Conservation (phyloP, 2,888 invertebrate genomes). For the Pachliopta kotzebuea region DNA sequence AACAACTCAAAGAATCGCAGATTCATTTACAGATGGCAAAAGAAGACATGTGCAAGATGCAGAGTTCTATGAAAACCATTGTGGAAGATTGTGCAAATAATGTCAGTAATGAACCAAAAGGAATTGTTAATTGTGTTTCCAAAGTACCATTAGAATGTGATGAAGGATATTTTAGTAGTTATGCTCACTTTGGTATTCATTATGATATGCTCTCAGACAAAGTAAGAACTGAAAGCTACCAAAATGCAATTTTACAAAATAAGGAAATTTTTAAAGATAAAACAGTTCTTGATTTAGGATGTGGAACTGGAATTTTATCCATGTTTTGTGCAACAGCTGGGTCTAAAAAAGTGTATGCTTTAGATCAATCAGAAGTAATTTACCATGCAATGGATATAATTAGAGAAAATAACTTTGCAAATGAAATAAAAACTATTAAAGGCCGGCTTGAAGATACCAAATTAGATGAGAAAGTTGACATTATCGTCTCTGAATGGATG, state of each 20-base stretch:
- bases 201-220: slow-evolving; percentile 96
- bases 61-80: slow-evolving; percentile 78
- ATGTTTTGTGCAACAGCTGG: slow-evolving; percentile 99
- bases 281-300: slow-evolving; percentile 96
- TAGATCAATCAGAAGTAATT: slow-evolving; percentile 98
- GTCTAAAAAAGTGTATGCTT: slow-evolving; percentile 92
- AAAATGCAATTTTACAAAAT: slow-evolving; percentile 90
- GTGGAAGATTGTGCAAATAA: slow-evolving; percentile 58
- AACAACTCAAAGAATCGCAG: slow-evolving; percentile 82
- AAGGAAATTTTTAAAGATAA: slow-evolving; percentile 85
- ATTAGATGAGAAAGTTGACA: slow-evolving; percentile 90
- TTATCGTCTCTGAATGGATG: slow-evolving; percentile 99
- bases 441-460: slow-evolving; percentile 92
- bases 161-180: slow-evolving; percentile 89
- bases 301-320: slow-evolving; percentile 98
- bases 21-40: slow-evolving; percentile 80
- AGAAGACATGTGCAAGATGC: slow-evolving; percentile 82
- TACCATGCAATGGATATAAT: slow-evolving; percentile 98
- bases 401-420: slow-evolving; percentile 88
- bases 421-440: slow-evolving; percentile 88
- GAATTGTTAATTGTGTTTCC: slow-evolving; percentile 58
- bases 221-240: slow-evolving; percentile 92
- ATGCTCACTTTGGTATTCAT: slow-evolving; percentile 95
- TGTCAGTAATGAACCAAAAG: slow-evolving; percentile 38
- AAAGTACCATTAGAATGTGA: slow-evolving; percentile 83